phyloP scores from a whole-genome alignment of 2,113 vertebrate genomes.

The Takifugu flavidus region DNA sequence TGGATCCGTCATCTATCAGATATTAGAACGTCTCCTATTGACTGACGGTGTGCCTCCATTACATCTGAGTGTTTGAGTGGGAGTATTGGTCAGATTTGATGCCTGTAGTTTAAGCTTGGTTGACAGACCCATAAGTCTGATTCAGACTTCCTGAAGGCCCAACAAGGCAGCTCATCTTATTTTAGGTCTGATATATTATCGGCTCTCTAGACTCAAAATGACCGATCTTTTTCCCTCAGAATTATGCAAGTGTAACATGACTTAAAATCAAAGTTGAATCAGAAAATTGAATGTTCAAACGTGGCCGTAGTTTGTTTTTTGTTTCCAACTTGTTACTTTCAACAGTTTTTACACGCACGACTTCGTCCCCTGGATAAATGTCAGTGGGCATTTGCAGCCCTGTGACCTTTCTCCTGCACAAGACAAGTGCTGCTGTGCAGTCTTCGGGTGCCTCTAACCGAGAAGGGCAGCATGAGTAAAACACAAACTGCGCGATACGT shows the following conservation, averaged over 20 bases:
- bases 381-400: constrained; percentile 13
- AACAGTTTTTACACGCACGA: neutral
- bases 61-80: constrained; percentile 3
- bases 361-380: constrained; percentile 27
- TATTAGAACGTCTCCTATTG: constrained; percentile 14
- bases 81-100: neutral
- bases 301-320: neutral
- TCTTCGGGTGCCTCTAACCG: constrained; percentile 2
- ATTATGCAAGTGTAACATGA: too few relatives aligned
- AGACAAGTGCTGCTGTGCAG: constrained; percentile 25
- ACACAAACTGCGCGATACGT: constrained; percentile 17
- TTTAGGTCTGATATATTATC: too few relatives aligned
- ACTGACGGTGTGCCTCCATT: neutral
- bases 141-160: too few relatives aligned
- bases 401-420: constrained; percentile 25
- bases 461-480: constrained; percentile 2
- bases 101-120: too few relatives aligned
- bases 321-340: neutral
- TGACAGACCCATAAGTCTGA: too few relatives aligned
- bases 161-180: too few relatives aligned
- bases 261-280: too few relatives aligned
- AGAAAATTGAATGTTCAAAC: too few relatives aligned
- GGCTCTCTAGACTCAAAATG: too few relatives aligned
- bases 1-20: constrained; percentile 12
- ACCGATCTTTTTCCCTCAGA: too few relatives aligned